These are phyloP conservation scores for Sclerodermus sp. DNA, from an alignment of 2,888 invertebrate species.

Conservation along the genomic window DNA sequence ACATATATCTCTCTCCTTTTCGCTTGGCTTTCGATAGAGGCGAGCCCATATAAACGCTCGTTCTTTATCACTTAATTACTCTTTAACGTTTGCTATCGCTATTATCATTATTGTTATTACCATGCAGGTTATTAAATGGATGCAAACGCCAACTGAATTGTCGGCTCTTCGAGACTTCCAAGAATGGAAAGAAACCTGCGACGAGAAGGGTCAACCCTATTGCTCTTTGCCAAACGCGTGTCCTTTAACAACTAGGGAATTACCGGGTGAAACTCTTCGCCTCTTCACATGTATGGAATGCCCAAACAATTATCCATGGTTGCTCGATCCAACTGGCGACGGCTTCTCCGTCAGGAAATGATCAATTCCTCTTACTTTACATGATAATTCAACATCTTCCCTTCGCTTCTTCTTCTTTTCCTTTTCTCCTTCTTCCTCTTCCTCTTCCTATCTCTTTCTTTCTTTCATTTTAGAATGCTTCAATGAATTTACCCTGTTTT, in stretches of 20 bases:
- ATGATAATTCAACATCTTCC: too few relatives aligned
- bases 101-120: too few relatives aligned
- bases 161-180: conserved; percentile 86
- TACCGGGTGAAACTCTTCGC: conserved; percentile 89
- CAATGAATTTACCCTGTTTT: too few relatives aligned
- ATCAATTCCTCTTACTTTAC: conserved; percentile 47
- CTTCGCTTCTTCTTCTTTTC: too few relatives aligned
- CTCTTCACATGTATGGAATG: conserved; percentile 96
- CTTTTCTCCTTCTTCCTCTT: too few relatives aligned
- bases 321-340: conserved; percentile 91
- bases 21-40: too few relatives aligned
- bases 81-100: too few relatives aligned
- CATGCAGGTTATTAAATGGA: conserved; percentile 87
- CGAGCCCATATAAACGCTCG: too few relatives aligned
- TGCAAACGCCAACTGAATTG: conserved; percentile 91
- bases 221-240: conserved; percentile 92
- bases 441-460: conserved; percentile 7
- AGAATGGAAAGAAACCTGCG: conserved; percentile 95
- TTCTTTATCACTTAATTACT: too few relatives aligned
- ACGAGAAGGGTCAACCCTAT: conserved; percentile 90
- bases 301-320: conserved; percentile 94
- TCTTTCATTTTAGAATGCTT: conserved; percentile 7
- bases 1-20: too few relatives aligned
- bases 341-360: conserved; percentile 83
- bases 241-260: conserved; percentile 83